Conservation (phyloP, 1,140 invertebrate genomes). For the Hesperophylax magnus region DNA sequence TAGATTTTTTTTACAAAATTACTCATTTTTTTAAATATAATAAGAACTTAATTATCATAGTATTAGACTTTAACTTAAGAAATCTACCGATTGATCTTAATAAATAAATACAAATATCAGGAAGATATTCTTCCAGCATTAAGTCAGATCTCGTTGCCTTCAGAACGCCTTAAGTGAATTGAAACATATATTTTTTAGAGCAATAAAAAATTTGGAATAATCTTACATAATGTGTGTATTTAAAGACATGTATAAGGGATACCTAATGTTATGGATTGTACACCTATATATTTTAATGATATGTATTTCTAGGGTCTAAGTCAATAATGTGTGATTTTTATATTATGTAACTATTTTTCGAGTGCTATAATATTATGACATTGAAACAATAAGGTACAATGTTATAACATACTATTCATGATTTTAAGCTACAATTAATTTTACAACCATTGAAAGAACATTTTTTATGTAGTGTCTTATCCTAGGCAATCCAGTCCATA, state of each 20-base stretch:
- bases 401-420: no score
- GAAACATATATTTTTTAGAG: not conserved
- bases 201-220: not conserved
- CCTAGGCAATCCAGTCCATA: no score
- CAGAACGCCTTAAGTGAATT: conserved; percentile 11
- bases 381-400: no score
- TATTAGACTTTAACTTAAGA: not conserved
- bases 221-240: not conserved
- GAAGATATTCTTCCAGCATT: not conserved
- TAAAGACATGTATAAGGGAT: not conserved
- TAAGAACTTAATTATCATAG: not conserved
- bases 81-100: not conserved
- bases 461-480: no score
- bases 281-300: no score
- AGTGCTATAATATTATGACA: no score
- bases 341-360: no score
- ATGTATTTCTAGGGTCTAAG: no score
- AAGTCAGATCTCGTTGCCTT: conserved; percentile 26
- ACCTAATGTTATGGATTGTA: no score
- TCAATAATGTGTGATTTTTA: no score
- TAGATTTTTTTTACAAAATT: conserved; percentile 5
- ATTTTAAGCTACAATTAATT: no score
- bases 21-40: not conserved
- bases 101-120: not conserved
- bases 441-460: no score